These are phyloP conservation scores for Acanthaster planci DNA, from an alignment of 35 echinoderm and acorn worm species.

Conservation along the genomic window DNA sequence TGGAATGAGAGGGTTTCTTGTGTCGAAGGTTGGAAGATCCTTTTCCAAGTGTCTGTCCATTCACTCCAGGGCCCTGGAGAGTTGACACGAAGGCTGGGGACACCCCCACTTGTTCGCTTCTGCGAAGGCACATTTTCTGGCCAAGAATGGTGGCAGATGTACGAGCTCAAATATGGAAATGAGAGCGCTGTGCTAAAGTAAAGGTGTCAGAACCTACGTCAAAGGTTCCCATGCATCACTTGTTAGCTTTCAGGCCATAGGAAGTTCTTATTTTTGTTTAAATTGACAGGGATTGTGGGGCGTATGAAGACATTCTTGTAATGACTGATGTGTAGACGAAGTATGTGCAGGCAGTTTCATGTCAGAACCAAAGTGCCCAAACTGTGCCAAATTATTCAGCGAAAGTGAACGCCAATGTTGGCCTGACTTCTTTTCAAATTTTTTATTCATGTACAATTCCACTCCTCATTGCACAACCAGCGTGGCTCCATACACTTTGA, in stretches of 20 bases:
- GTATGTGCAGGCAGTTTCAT: conserved; percentile 52
- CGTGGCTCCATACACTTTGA: conserved; percentile 29
- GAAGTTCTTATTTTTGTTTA: too few species aligned
- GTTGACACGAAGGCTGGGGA: conserved; percentile 58
- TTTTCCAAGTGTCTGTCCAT: neutral
- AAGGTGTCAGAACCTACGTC: conserved; percentile 42
- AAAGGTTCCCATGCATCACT: conserved; percentile 32
- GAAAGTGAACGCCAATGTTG: neutral
- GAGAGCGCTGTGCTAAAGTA: conserved; percentile 33
- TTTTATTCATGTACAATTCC: conserved; percentile 17
- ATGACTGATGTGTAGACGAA: conserved; percentile 66
- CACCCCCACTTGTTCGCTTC: too few species aligned
- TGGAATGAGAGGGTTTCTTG: neutral
- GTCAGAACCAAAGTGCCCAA: conserved; percentile 41
- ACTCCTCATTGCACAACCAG: conserved; percentile 13
- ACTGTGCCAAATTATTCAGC: conserved; percentile 12
- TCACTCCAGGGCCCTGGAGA: conserved; percentile 2
- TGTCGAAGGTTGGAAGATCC: neutral
- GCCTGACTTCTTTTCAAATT: neutral
- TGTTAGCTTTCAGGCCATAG: too few species aligned
- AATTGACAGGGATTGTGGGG: too few species aligned
- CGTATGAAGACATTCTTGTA: conserved; percentile 68
- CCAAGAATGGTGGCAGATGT: conserved; percentile 49
- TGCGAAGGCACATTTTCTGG: conserved; percentile 53
- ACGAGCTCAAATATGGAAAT: conserved; percentile 31